Percentiles rank a stretch among this genome's conserved stretches.
Evolutionary conservation across 2,797 vertebrate species (phyloP).

Genomic region (Hypotaenidia philippensis): DNA sequence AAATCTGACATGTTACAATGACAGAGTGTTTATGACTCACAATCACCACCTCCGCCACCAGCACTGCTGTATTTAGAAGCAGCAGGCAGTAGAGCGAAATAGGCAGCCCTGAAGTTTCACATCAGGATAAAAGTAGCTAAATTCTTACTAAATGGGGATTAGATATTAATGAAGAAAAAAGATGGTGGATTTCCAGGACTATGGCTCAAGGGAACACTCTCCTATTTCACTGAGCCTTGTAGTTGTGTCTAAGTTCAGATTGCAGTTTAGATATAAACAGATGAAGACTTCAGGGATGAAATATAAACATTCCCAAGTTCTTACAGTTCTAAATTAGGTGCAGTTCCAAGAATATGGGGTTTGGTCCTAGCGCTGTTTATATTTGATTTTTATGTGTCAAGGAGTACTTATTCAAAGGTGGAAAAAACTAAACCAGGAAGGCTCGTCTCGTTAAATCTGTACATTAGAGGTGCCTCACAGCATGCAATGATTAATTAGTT

Average conservation of each 20-base stretch:
- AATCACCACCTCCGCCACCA: slow-evolving; percentile 68
- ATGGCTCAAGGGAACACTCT: slow-evolving; percentile 70
- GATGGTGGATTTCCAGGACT: slow-evolving; percentile 72
- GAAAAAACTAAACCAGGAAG: slow-evolving; percentile 70
- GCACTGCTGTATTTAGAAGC: slow-evolving; percentile 77
- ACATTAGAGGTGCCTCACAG: slow-evolving; percentile 69
- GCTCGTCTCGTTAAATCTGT: slow-evolving; percentile 69
- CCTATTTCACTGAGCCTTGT: slow-evolving; percentile 50
- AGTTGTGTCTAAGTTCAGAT: slow-evolving; percentile 76
- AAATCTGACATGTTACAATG: slow-evolving; percentile 74
- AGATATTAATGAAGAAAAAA: slow-evolving; percentile 76
- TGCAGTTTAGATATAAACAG: slow-evolving; percentile 77
- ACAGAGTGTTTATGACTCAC: slow-evolving; percentile 78
- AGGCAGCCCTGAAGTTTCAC: slow-evolving; percentile 76
- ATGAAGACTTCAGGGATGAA: slow-evolving; percentile 75
- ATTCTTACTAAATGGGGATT: slow-evolving; percentile 72
- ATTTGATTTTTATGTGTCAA: slow-evolving; percentile 74
- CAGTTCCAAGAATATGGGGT: slow-evolving; percentile 69
- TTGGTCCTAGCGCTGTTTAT: slow-evolving; percentile 67
- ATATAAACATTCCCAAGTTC: slow-evolving; percentile 76
- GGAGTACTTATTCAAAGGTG: slow-evolving; percentile 73
- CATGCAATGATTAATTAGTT: slow-evolving; percentile 66
- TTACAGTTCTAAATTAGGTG: slow-evolving; percentile 77
- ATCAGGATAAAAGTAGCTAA: slow-evolving; percentile 76
- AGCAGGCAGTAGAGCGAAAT: slow-evolving; percentile 68